Conservation (phyloP, 2,888 invertebrate genomes). For the Conomelus anceps region DNA sequence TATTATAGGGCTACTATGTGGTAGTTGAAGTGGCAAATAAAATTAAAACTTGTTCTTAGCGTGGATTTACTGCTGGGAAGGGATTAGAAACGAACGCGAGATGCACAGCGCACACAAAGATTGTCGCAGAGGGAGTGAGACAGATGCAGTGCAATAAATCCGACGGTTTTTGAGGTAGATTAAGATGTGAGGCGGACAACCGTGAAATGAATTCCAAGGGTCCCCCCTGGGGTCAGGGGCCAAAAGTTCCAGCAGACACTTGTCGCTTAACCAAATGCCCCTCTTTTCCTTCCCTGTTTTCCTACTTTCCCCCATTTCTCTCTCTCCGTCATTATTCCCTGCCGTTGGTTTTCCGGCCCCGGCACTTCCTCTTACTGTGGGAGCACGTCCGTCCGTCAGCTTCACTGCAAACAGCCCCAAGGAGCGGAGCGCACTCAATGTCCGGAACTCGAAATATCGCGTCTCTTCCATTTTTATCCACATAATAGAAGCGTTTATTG, state of each 20-base stretch:
- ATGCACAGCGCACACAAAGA: not conserved
- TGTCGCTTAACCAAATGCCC: slow-evolving; percentile 6
- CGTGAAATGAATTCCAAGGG: slow-evolving; percentile 14
- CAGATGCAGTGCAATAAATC: slow-evolving; percentile 3
- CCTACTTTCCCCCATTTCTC: not conserved
- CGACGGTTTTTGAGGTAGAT: slow-evolving; percentile 11
- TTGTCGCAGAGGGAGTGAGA: slow-evolving; percentile 1
- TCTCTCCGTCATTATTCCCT: not conserved
- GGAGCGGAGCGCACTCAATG: not conserved
- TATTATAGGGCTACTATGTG: not conserved
- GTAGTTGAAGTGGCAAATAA: not conserved
- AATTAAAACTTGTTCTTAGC: not conserved
- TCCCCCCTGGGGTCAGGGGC: slow-evolving; percentile 7
- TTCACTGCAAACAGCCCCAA: not conserved
- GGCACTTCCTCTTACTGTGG: not conserved
- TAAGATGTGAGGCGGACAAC: slow-evolving; percentile 13
- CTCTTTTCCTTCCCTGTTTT: not conserved
- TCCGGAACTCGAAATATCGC: not conserved
- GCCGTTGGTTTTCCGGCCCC: not conserved
- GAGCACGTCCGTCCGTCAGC: not conserved
- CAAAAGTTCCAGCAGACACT: slow-evolving; percentile 4
- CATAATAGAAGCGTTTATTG: not conserved
- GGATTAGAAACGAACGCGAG: too few species aligned
- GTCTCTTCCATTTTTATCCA: not conserved
- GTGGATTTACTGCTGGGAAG: not conserved